phyloP scores from a whole-genome alignment of 2,888 invertebrate species.

The Hydroisotoma schaefferi region DNA sequence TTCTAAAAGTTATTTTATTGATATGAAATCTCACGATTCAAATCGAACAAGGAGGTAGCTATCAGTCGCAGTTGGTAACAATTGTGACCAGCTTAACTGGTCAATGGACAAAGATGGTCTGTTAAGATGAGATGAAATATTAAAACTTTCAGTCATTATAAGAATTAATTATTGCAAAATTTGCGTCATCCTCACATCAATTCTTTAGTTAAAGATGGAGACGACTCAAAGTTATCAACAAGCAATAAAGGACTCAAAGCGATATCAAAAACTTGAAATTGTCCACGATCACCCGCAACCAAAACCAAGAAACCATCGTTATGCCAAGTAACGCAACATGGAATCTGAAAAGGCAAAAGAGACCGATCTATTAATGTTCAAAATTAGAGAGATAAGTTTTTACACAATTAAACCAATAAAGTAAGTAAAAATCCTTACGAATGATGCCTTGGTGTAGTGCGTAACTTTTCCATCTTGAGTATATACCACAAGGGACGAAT shows the following conservation, averaged over 20 bases:
- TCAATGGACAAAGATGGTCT: constrained; percentile 37
- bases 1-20: constrained; percentile 1
- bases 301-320: constrained; percentile 39
- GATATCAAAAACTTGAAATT: constrained; percentile 46
- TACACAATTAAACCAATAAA: background rate
- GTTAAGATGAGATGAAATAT: background rate
- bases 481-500: constrained; percentile 42
- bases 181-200: constrained; percentile 28
- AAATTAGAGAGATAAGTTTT: background rate
- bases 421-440: constrained; percentile 29
- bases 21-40: constrained; percentile 33
- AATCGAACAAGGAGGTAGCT: constrained; percentile 40
- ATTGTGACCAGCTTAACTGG: constrained; percentile 40
- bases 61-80: constrained; percentile 28
- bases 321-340: constrained; percentile 43
- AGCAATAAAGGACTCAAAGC: constrained; percentile 44
- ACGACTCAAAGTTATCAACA: constrained; percentile 30
- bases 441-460: constrained; percentile 42
- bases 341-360: constrained; percentile 30
- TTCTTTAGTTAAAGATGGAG: constrained; percentile 41
- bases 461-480: constrained; percentile 43
- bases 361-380: constrained; percentile 1
- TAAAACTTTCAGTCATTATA: background rate
- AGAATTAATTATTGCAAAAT: background rate
- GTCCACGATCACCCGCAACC: constrained; percentile 41